These are phyloP conservation scores for Drosophila santomea DNA, from an alignment of 1,140 invertebrate genomes.

Conservation along the genomic window DNA sequence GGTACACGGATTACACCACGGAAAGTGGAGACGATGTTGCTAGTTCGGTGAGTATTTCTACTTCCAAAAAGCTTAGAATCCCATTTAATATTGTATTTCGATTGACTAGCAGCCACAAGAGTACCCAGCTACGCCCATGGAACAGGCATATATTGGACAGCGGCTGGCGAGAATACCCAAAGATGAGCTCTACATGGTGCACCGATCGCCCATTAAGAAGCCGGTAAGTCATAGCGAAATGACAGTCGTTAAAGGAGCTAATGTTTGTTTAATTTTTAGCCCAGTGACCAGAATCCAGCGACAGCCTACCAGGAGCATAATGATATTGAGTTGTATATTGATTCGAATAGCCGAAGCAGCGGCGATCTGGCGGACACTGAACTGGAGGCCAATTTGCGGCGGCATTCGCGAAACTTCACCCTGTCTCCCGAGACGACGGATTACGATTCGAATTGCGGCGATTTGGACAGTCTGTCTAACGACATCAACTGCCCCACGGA, in stretches of 20 bases:
- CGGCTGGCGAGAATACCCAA: conserved; percentile 82
- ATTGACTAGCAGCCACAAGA: conserved; percentile 34
- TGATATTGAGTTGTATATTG: conserved; percentile 82
- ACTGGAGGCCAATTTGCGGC: conserved; percentile 72
- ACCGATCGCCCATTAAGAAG: conserved; percentile 71
- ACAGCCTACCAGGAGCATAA: conserved; percentile 74
- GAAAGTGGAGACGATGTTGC: conserved; percentile 81
- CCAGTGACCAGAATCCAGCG: conserved; percentile 22
- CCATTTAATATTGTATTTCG: not conserved
- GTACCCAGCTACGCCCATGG: conserved; percentile 47
- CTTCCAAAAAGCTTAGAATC: not conserved
- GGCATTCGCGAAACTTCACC: conserved; percentile 88
- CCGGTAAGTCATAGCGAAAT: conserved; percentile 46
- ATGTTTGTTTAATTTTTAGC: conserved; percentile 9
- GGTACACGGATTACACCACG: conserved; percentile 73
- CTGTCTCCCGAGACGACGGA: conserved; percentile 98
- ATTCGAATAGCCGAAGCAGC: conserved; percentile 82
- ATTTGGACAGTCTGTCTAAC: conserved; percentile 90
- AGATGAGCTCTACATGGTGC: conserved; percentile 80
- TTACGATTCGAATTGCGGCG: conserved; percentile 94
- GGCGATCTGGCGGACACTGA: conserved; percentile 80
- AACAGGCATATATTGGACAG: conserved; percentile 82
- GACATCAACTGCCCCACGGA: conserved; percentile 82
- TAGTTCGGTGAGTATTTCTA: conserved; percentile 46
- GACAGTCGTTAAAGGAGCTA: not conserved